Evolutionary conservation across 2,888 invertebrate genomes (phyloP).

Genomic region (Lapara coniferarum): DNA sequence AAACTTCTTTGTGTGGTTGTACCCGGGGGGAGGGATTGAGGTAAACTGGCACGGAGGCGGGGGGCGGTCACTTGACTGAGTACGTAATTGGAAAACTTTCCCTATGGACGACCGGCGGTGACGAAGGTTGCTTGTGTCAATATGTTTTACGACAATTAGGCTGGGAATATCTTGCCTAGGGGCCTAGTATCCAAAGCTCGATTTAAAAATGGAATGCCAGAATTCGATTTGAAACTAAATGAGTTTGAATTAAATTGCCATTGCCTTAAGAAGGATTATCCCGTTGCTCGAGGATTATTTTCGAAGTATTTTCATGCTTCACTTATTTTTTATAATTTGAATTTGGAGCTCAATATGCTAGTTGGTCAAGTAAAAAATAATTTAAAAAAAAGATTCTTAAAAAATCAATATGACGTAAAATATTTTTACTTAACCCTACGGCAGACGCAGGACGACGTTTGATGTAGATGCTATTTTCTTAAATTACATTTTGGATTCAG

Average conservation of each 20-base stretch:
- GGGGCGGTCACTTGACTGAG: conserved; percentile 74
- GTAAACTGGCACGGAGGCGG: conserved; percentile 40
- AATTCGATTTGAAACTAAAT: conserved; percentile 11
- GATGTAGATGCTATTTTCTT: too few relatives aligned
- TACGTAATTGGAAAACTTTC: conserved; percentile 63
- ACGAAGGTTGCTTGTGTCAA: conserved; percentile 72
- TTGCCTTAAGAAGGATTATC: background rate
- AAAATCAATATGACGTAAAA: too few relatives aligned
- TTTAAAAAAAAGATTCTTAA: too few relatives aligned
- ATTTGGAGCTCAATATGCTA: background rate
- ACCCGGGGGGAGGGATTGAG: conserved; percentile 43
- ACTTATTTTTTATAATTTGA: background rate
- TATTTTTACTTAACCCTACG: too few relatives aligned
- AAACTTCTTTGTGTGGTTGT: conserved; percentile 79
- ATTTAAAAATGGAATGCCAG: background rate
- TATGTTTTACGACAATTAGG: conserved; percentile 38
- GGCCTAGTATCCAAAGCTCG: background rate
- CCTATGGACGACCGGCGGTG: conserved; percentile 37
- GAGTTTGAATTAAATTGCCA: background rate
- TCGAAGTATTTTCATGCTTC: background rate
- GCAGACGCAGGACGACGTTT: too few relatives aligned
- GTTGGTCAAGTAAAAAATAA: too few relatives aligned
- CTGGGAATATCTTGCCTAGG: conserved; percentile 25
- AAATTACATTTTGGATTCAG: too few relatives aligned
- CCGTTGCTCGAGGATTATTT: background rate